Conservation (phyloP, 1,140 invertebrate species). For the Littorina saxatilis region DNA sequence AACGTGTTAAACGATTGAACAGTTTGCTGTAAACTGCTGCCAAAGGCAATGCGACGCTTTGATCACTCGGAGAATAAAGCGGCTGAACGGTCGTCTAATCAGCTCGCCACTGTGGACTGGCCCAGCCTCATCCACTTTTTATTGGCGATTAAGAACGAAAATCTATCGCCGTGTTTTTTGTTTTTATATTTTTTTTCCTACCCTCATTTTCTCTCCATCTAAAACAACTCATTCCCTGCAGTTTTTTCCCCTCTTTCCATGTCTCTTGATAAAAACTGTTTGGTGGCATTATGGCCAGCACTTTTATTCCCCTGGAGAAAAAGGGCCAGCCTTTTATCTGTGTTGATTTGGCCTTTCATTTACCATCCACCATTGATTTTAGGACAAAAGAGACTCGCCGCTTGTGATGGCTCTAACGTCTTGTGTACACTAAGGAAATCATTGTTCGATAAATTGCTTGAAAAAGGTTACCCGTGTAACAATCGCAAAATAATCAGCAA, state of each 20-base stretch:
- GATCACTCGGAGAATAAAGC: conserved; percentile 7
- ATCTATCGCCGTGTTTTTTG: neutral
- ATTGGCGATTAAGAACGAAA: neutral
- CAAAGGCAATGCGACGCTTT: neutral
- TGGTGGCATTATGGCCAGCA: neutral
- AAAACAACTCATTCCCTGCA: neutral
- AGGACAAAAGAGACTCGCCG: neutral
- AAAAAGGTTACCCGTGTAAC: neutral
- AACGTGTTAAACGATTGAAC: conserved; percentile 5
- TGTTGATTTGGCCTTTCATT: conserved; percentile 10
- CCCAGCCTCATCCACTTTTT: neutral
- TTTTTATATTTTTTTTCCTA: neutral
- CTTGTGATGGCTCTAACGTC: neutral
- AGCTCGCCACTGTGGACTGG: neutral
- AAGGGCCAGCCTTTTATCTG: conserved; percentile 23
- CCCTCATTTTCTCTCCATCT: conserved; percentile 4
- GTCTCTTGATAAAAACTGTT: conserved; percentile 17
- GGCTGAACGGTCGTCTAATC: conserved; percentile 3
- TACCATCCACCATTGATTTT: conserved; percentile 18
- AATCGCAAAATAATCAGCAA: neutral
- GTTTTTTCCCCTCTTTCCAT: too few relatives aligned
- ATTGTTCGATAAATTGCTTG: neutral
- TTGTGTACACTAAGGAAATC: conserved; percentile 19
- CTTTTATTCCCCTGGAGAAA: conserved; percentile 30
- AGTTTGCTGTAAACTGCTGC: conserved; percentile 17